phyloP scores from a whole-genome alignment of 2,888 invertebrate species.

The Pseudococcus viburni region DNA sequence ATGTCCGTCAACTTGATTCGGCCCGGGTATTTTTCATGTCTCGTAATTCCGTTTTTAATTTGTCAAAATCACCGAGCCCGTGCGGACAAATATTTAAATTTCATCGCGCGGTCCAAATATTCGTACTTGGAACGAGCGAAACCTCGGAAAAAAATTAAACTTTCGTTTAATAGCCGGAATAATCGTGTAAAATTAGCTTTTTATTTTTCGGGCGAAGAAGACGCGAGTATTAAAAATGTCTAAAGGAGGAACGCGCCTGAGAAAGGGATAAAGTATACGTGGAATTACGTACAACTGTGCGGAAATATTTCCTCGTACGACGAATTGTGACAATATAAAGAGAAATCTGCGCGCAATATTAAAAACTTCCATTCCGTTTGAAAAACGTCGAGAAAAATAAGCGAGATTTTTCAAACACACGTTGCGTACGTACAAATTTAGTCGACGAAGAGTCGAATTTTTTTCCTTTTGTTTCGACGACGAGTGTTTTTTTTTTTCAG shows the following conservation, averaged over 20 bases:
- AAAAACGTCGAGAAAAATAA: conserved; percentile 12
- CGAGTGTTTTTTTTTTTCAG: conserved; percentile 37
- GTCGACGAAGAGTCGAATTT: conserved; percentile 17
- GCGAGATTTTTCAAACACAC: conserved; percentile 24
- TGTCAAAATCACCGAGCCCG: conserved; percentile 3
- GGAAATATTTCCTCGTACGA: neutral
- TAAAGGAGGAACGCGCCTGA: neutral
- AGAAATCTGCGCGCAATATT: neutral
- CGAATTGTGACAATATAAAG: neutral
- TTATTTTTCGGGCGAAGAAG: conserved; percentile 19
- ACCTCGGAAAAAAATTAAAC: conserved; percentile 2
- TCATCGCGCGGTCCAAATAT: conserved; percentile 46
- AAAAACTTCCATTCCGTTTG: neutral
- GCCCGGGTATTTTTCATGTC: conserved; percentile 19
- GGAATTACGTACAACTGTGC: neutral
- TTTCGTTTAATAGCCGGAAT: conserved; percentile 21
- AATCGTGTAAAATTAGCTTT: conserved; percentile 13
- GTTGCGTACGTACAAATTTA: neutral
- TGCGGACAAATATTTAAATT: conserved; percentile 36
- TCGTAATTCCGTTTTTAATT: conserved; percentile 44
- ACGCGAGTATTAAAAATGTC: neutral
- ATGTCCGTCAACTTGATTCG: neutral
- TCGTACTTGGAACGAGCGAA: neutral
- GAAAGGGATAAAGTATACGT: neutral
- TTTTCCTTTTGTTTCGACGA: neutral